Evolutionary conservation across 1,140 invertebrate genomes (phyloP).

Genomic region (Drosophila quadrilineata): DNA sequence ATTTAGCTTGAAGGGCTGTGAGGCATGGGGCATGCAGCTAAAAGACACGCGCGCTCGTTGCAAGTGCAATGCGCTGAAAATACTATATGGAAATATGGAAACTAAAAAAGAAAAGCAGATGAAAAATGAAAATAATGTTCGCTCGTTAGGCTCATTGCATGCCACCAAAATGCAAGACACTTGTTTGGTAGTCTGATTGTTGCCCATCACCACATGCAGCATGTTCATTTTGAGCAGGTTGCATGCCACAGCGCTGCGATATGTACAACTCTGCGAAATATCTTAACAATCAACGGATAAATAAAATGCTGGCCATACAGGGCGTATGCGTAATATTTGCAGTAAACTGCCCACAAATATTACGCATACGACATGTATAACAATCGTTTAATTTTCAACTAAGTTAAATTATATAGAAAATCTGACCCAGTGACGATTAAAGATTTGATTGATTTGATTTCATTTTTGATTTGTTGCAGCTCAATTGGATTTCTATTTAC

Average conservation of each 20-base stretch:
- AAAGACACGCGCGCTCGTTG: conserved; percentile 23
- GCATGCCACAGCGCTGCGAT: too few species aligned
- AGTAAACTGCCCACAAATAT: too few species aligned
- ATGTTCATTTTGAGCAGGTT: background rate
- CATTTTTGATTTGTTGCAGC: background rate
- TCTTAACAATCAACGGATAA: background rate
- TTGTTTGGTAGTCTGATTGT: conserved; percentile 16
- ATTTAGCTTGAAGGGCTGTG: background rate
- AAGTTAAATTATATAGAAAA: too few species aligned
- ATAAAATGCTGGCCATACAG: background rate
- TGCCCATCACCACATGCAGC: background rate
- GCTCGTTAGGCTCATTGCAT: conserved; percentile 30
- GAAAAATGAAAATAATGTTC: conserved; percentile 14
- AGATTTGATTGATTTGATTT: too few species aligned
- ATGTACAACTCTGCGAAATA: background rate
- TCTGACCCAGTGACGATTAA: too few species aligned
- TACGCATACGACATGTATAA: too few species aligned
- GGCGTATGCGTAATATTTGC: background rate
- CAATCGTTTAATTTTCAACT: too few species aligned
- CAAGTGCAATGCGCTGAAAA: background rate
- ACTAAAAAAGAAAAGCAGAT: conserved; percentile 5
- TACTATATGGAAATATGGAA: conserved; percentile 18
- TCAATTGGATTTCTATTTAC: background rate
- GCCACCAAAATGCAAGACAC: conserved; percentile 23
- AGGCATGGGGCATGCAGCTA: conserved; percentile 6